Conservation (phyloP, 2,888 invertebrate species). For the Ormia ochracea region DNA sequence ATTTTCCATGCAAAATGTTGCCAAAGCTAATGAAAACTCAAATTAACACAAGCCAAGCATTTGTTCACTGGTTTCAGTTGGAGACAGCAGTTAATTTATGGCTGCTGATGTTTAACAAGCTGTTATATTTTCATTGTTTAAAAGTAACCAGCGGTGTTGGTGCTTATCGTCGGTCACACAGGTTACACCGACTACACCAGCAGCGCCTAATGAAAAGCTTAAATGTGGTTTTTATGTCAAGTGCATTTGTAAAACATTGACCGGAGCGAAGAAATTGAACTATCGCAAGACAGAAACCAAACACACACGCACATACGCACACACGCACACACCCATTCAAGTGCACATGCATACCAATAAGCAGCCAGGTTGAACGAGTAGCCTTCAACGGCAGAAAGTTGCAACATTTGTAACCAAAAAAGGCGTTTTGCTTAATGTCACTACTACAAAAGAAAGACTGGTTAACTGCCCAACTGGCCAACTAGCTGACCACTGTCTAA, state of each 20-base stretch:
- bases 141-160: conserved; percentile 26
- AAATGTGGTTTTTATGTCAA: conserved; percentile 43
- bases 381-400: conserved; percentile 29
- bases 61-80: conserved; percentile 14
- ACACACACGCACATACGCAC: neutral
- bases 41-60: neutral
- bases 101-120: conserved; percentile 49
- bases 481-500: neutral
- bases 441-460: neutral
- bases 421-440: neutral
- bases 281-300: neutral
- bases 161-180: neutral
- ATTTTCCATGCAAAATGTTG: conserved; percentile 26
- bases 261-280: conserved; percentile 37
- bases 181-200: conserved; percentile 4
- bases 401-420: conserved; percentile 30
- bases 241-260: conserved; percentile 34
- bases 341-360: too few relatives aligned
- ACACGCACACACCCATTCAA: neutral
- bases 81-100: conserved; percentile 47
- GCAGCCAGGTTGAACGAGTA: too few relatives aligned
- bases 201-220: neutral
- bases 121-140: conserved; percentile 57
- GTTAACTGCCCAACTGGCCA: neutral
- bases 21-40: conserved; percentile 18